Percentiles rank a stretch among this genome's conserved stretches.
Evolutionary conservation across 2,888 invertebrate species (phyloP).

Genomic region (Paralinhomoeus sp.): DNA sequence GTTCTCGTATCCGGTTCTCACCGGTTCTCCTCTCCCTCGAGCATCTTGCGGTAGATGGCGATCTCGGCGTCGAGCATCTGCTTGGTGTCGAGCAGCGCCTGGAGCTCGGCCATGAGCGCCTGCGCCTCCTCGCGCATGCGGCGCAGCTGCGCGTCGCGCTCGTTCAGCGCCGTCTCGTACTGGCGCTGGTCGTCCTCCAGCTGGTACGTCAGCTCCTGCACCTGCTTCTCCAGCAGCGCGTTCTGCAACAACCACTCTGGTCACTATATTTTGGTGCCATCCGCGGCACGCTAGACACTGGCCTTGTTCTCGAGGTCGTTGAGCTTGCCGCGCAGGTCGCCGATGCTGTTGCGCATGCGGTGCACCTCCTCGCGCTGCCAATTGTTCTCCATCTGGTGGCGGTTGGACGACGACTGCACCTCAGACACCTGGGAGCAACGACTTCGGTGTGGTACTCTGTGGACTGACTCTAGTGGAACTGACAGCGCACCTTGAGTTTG

Average conservation of each 20-base stretch:
- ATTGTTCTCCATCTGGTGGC: slow-evolving; percentile 25
- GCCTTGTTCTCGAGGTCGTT: slow-evolving; percentile 28
- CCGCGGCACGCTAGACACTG: neutral
- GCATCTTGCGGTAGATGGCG: slow-evolving; percentile 32
- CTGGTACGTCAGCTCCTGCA: slow-evolving; percentile 11
- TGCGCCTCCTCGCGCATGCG: slow-evolving; percentile 17
- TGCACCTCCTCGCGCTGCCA: slow-evolving; percentile 29
- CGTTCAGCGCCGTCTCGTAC: slow-evolving; percentile 27
- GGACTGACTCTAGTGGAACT: neutral
- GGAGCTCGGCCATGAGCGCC: slow-evolving; percentile 17
- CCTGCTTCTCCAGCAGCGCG: slow-evolving; percentile 26
- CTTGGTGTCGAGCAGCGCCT: slow-evolving; percentile 29
- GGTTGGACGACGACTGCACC: slow-evolving; percentile 22
- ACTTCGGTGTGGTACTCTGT: neutral
- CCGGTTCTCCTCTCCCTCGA: slow-evolving; percentile 31
- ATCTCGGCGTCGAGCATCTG: slow-evolving; percentile 33
- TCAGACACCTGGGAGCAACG: slow-evolving; percentile 15
- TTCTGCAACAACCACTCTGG: slow-evolving; percentile 19
- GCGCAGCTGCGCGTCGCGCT: slow-evolving; percentile 19
- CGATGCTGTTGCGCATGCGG: slow-evolving; percentile 24
- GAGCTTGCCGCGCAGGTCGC: slow-evolving; percentile 26
- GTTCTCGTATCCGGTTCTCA: neutral
- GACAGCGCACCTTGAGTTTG: slow-evolving; percentile 30
- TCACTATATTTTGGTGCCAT: too few relatives aligned
- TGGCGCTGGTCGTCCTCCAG: slow-evolving; percentile 28